Evolutionary conservation across 1,140 invertebrate genomes (phyloP).

Genomic region (Episyrphus balteatus): DNA sequence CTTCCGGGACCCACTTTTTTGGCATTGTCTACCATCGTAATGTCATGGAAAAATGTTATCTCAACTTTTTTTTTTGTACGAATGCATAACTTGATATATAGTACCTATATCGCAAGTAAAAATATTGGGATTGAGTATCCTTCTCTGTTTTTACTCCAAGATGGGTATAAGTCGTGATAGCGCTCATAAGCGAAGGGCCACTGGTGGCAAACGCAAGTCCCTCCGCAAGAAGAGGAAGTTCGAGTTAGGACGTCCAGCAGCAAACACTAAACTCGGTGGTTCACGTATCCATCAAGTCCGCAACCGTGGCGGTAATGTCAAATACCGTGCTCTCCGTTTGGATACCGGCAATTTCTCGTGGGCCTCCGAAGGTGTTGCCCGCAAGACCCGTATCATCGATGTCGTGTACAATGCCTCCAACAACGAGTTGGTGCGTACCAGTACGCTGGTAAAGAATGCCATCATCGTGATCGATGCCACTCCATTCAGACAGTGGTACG

Average conservation of each 20-base stretch:
- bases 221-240: constrained; percentile 99
- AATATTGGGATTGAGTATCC: too few relatives aligned
- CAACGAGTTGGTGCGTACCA: constrained; percentile 97
- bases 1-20: too few relatives aligned
- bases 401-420: constrained; percentile 99
- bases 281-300: constrained; percentile 87
- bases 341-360: constrained; percentile 96
- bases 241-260: constrained; percentile 93
- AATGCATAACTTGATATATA: too few relatives aligned
- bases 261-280: constrained; percentile 93
- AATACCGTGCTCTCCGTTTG: constrained; percentile 90
- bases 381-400: constrained; percentile 97
- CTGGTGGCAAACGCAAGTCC: constrained; percentile 91
- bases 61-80: too few relatives aligned
- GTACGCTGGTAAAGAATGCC: constrained; percentile 96
- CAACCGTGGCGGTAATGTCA: constrained; percentile 91
- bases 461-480: constrained; percentile 97
- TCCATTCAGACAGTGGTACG: constrained; percentile 98
- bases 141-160: constrained; percentile 37
- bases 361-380: constrained; percentile 88
- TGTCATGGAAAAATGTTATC: too few relatives aligned
- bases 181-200: constrained; percentile 96
- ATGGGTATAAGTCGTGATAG: constrained; percentile 90
- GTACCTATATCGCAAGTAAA: too few relatives aligned
- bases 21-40: too few relatives aligned